These are phyloP conservation scores for Peromyscus maniculatus DNA, from an alignment of 2,113 vertebrate species.

Conservation along the genomic window DNA sequence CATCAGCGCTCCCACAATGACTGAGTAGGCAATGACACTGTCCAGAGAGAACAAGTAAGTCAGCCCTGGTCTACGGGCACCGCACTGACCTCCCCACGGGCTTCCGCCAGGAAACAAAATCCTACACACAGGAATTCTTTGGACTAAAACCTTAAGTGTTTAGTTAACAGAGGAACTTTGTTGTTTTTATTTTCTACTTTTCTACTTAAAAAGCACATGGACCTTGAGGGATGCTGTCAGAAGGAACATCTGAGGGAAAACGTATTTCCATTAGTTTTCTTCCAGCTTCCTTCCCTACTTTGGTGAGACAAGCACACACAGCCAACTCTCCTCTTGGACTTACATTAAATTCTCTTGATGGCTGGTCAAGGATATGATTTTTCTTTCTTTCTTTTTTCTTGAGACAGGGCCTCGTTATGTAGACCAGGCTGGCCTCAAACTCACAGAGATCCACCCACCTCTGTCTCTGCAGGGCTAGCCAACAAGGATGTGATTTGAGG, in stretches of 20 bases:
- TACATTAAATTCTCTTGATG: neutral
- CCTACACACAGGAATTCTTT: neutral
- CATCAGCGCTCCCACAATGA: constrained; percentile 98
- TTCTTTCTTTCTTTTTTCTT: neutral
- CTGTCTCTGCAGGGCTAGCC: neutral
- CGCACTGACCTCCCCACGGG: neutral
- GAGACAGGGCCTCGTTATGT: neutral
- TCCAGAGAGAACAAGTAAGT: neutral
- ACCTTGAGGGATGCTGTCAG: neutral
- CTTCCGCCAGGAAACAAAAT: neutral
- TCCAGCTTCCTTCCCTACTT: neutral
- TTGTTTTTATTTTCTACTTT: neutral
- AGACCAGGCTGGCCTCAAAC: neutral
- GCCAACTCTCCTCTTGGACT: neutral
- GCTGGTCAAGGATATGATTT: neutral
- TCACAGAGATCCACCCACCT: neutral
- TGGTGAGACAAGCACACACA: neutral
- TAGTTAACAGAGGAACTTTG: neutral
- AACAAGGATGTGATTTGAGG: too few species aligned
- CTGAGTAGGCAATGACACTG: constrained; percentile 97
- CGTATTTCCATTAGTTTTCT: neutral
- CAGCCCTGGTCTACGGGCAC: neutral
- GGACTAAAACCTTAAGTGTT: neutral
- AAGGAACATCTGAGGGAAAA: neutral
- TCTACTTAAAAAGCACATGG: neutral